These are phyloP conservation scores for Melangyna quadrimaculata DNA, from an alignment of 2,888 invertebrate species.

Conservation along the genomic window DNA sequence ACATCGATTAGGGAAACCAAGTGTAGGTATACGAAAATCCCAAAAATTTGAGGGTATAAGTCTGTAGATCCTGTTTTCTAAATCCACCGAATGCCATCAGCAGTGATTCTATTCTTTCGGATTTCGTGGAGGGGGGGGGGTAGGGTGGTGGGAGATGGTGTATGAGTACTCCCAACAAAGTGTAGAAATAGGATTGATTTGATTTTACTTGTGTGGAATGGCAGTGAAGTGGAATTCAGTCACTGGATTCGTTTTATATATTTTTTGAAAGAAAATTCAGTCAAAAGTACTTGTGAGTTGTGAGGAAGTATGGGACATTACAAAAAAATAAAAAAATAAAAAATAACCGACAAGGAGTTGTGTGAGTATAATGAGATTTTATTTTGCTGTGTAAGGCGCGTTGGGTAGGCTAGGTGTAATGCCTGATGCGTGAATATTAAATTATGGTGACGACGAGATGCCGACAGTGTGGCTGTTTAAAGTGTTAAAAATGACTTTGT, in stretches of 20 bases:
- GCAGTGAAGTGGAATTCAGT: background rate
- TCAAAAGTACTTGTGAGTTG: background rate
- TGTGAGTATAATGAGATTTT: conserved; percentile 4
- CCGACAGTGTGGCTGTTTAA: background rate
- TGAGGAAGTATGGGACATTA: background rate
- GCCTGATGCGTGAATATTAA: background rate
- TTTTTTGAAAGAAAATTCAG: conserved; percentile 26
- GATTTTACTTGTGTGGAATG: conserved; percentile 9
- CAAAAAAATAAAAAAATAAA: background rate
- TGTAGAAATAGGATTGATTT: conserved; percentile 11
- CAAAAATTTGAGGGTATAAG: conserved; percentile 51
- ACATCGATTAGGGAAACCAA: conserved; percentile 64
- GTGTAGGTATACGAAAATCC: conserved; percentile 56
- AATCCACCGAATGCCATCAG: background rate
- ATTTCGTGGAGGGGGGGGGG: too few species aligned
- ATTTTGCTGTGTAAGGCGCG: background rate
- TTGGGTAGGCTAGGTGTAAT: background rate
- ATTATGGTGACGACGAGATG: background rate
- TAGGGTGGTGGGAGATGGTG: too few species aligned
- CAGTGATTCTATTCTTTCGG: background rate
- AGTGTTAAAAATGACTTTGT: background rate
- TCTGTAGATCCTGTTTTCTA: conserved; percentile 10
- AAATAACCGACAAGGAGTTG: background rate
- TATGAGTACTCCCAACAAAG: too few species aligned
- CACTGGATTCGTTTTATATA: conserved; percentile 13